Percentiles rank a stretch among this genome's conserved stretches.
phyloP scores from a whole-genome alignment of 2,797 vertebrate genomes.

The Centroberyx gerrardi region DNA sequence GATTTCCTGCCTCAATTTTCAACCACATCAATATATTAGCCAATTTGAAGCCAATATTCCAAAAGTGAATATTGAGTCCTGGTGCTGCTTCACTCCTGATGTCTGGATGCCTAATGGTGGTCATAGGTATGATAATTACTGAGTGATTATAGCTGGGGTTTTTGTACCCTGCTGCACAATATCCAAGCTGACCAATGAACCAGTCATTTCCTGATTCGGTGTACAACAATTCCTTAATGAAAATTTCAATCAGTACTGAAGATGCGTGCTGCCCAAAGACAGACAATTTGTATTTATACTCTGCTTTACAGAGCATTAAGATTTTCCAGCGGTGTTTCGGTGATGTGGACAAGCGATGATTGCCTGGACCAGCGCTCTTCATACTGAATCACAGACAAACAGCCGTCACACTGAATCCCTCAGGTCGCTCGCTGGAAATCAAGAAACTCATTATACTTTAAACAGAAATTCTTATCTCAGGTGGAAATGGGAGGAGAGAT shows the following conservation, averaged over 20 bases:
- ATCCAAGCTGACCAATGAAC: constrained; percentile 26
- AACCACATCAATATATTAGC: constrained; percentile 9
- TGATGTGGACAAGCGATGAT: constrained; percentile 23
- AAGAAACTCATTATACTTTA: constrained; percentile 52
- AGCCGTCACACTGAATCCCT: constrained; percentile 19
- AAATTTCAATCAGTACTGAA: not conserved
- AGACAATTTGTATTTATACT: constrained; percentile 1
- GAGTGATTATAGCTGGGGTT: constrained; percentile 4
- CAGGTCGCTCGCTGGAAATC: constrained; percentile 28
- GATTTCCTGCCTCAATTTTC: constrained; percentile 36
- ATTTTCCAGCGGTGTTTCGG: constrained; percentile 3
- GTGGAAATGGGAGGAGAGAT: constrained; percentile 55
- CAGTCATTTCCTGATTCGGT: not conserved
- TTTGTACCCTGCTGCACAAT: constrained; percentile 17
- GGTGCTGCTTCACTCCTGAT: constrained; percentile 36
- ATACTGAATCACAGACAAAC: constrained; percentile 34
- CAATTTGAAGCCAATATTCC: constrained; percentile 29
- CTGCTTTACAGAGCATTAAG: constrained; percentile 4
- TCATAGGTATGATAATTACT: constrained; percentile 6
- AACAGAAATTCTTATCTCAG: constrained; percentile 49
- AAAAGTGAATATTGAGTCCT: not conserved
- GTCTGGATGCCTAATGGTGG: constrained; percentile 19
- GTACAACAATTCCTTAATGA: constrained; percentile 2
- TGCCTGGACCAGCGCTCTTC: constrained; percentile 8
- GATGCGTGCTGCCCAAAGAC: not conserved